Conservation (phyloP, 1,140 invertebrate genomes). For the Brachionus asplanchnoidis region DNA sequence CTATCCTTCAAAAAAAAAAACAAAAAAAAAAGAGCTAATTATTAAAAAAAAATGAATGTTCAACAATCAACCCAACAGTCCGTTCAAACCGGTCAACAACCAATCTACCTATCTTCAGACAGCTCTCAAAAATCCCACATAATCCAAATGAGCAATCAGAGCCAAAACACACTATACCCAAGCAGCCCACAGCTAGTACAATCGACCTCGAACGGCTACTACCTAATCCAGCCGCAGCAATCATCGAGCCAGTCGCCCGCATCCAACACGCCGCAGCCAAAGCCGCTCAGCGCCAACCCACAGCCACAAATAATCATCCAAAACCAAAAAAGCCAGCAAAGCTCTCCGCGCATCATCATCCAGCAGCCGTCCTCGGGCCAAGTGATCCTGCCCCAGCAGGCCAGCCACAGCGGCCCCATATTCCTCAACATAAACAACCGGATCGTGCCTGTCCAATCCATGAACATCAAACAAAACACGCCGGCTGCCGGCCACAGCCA, state of each 20-base stretch:
- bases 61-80: background rate
- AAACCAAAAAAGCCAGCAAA: background rate
- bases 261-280: background rate
- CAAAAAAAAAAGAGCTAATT: background rate
- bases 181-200: background rate
- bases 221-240: conserved; percentile 8
- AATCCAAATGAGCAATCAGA: background rate
- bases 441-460: conserved; percentile 22
- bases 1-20: background rate
- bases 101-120: background rate
- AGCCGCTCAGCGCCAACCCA: background rate
- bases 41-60: background rate
- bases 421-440: conserved; percentile 37
- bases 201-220: background rate
- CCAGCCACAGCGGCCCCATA: background rate
- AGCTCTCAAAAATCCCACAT: background rate
- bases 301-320: background rate
- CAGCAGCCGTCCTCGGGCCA: background rate
- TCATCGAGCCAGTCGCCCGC: background rate
- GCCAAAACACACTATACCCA: background rate
- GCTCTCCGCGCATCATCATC: background rate
- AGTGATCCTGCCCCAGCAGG: background rate
- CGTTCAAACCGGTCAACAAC: background rate
- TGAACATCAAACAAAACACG: background rate
- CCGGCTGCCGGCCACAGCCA: background rate